phyloP scores from a whole-genome alignment of 2,888 invertebrate species.

The Spialia ferax region DNA sequence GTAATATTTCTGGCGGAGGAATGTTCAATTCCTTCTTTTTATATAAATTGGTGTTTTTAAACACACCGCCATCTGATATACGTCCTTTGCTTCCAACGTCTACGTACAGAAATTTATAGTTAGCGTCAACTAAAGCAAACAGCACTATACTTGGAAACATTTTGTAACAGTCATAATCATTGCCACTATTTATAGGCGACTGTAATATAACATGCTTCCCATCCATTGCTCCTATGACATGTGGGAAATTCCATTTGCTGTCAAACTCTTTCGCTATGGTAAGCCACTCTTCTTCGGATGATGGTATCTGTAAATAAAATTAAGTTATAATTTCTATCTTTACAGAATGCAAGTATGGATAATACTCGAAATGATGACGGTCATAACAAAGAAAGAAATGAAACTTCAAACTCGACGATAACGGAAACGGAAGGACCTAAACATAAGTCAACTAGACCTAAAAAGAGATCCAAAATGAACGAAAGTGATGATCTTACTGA shows the following conservation, averaged over 20 bases:
- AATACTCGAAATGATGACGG: not conserved
- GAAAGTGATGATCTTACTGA: not conserved
- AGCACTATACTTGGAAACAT: conserved; percentile 40
- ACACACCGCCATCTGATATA: conserved; percentile 45
- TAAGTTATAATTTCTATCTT: not conserved
- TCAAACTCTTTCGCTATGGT: not conserved
- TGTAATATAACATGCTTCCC: conserved; percentile 44
- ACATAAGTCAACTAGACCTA: not conserved
- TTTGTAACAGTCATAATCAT: conserved; percentile 45
- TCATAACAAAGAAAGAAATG: not conserved
- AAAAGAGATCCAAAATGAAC: not conserved
- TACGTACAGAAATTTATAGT: conserved; percentile 44
- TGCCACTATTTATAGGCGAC: conserved; percentile 37
- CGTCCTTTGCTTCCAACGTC: conserved; percentile 41
- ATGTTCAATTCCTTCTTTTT: conserved; percentile 42
- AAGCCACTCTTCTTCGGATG: conserved; percentile 42
- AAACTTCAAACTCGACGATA: too few relatives aligned
- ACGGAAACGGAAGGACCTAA: not conserved
- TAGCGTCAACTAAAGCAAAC: conserved; percentile 43
- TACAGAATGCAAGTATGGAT: not conserved
- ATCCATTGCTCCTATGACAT: conserved; percentile 38
- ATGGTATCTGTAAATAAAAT: conserved; percentile 4
- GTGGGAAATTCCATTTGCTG: too few relatives aligned
- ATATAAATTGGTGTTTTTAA: conserved; percentile 40
- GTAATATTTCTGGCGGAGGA: conserved; percentile 42